Evolutionary conservation across 2,888 invertebrate species (phyloP).

Genomic region (Nymphalis polychloros): DNA sequence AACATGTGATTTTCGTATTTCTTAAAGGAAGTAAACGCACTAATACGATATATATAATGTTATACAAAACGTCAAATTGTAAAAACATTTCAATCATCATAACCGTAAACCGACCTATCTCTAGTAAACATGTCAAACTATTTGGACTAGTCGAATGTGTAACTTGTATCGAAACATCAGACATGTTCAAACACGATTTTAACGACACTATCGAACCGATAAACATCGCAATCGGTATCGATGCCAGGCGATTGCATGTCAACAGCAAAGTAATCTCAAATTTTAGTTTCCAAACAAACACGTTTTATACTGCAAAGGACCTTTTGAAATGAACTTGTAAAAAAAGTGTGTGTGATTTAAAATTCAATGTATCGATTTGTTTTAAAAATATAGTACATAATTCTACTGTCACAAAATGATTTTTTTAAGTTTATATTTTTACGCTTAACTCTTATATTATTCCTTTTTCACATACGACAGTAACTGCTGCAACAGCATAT

Average conservation of each 20-base stretch:
- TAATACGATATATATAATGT: neutral
- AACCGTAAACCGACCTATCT: conserved; percentile 23
- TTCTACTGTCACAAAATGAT: no score
- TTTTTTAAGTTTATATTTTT: no score
- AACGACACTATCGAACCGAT: conserved; percentile 14
- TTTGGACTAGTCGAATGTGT: conserved; percentile 27
- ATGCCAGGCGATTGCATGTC: conserved; percentile 23
- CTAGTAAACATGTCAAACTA: conserved; percentile 36
- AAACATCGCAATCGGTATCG: conserved; percentile 16
- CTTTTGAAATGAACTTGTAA: neutral
- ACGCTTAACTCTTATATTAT: no score
- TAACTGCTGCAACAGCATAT: no score
- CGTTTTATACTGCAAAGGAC: neutral
- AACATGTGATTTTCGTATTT: neutral
- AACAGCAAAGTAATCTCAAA: conserved; percentile 17
- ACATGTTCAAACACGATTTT: conserved; percentile 27
- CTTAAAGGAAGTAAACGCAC: neutral
- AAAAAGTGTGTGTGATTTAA: neutral
- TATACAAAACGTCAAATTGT: neutral
- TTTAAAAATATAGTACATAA: no score
- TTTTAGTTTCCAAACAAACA: neutral
- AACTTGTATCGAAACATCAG: conserved; percentile 13
- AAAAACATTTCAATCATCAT: conserved; percentile 12
- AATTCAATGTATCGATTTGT: no score
- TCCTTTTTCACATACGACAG: no score